These are phyloP conservation scores for Lepidostoma basale DNA, from an alignment of 1,140 invertebrate genomes.

Conservation along the genomic window DNA sequence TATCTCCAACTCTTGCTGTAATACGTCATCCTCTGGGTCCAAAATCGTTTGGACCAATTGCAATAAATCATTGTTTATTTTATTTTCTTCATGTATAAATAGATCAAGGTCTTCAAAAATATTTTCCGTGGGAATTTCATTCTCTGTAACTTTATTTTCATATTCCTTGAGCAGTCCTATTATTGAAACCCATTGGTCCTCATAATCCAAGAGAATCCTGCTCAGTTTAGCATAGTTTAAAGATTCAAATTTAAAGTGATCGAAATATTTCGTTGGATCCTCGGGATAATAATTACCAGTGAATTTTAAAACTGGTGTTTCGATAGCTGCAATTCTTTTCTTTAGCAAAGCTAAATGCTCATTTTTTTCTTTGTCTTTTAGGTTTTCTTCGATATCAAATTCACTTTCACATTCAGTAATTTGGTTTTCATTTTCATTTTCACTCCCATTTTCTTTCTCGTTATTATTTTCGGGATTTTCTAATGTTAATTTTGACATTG, in stretches of 20 bases:
- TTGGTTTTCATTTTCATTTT: too few relatives aligned
- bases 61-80: background rate
- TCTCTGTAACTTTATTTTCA: slow-evolving; percentile 11
- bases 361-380: too few relatives aligned
- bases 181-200: slow-evolving; percentile 1
- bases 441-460: too few relatives aligned
- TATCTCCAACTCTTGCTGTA: background rate
- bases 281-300: background rate
- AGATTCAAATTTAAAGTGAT: slow-evolving; percentile 1
- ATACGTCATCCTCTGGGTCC: background rate
- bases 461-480: too few relatives aligned
- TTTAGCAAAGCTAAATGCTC: background rate
- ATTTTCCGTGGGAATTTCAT: background rate
- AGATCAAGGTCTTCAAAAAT: slow-evolving; percentile 6
- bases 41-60: background rate
- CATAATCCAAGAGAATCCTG: slow-evolving; percentile 4
- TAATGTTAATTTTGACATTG: too few relatives aligned
- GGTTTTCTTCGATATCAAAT: too few relatives aligned
- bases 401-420: too few relatives aligned
- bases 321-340: background rate
- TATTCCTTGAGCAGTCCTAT: slow-evolving; percentile 11
- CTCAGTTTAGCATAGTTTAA: slow-evolving; percentile 8
- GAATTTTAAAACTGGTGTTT: slow-evolving; percentile 21
- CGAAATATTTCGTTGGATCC: background rate
- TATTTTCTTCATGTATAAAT: background rate